Conservation (phyloP, 1,140 invertebrate genomes). For the Eciton burchellii region DNA sequence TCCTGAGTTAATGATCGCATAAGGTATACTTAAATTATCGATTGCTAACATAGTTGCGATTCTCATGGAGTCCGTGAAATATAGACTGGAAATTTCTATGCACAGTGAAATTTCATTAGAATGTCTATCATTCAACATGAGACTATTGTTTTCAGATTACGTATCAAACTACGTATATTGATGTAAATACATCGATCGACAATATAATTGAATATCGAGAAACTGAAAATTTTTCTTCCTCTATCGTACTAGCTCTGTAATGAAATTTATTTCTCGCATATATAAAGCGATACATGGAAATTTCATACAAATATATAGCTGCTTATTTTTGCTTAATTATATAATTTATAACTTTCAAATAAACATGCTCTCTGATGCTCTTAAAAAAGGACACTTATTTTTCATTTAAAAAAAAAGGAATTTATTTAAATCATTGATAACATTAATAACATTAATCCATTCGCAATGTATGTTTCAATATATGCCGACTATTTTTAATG, state of each 20-base stretch:
- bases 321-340: not conserved
- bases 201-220: slow-evolving; percentile 21
- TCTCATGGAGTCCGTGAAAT: slow-evolving; percentile 1
- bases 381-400: no score
- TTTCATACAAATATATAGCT: not conserved
- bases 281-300: not conserved
- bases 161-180: not conserved
- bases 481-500: no score
- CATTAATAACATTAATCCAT: no score
- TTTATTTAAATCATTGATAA: not conserved
- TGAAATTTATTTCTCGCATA: not conserved
- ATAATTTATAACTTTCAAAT: not conserved
- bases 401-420: not conserved
- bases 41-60: not conserved
- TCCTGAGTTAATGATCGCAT: not conserved
- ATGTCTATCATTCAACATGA: not conserved
- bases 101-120: slow-evolving; percentile 36
- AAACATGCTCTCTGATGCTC: not conserved
- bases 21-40: not conserved
- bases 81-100: not conserved
- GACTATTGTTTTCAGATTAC: slow-evolving; percentile 15
- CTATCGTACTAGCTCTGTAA: not conserved
- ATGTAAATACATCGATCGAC: not conserved
- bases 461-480: no score
- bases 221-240: not conserved